Evolutionary conservation across 2,113 vertebrate species (phyloP), one percentile per base, ranked within the genome.

Genomic region (Vireo altiloquus): DNA sequence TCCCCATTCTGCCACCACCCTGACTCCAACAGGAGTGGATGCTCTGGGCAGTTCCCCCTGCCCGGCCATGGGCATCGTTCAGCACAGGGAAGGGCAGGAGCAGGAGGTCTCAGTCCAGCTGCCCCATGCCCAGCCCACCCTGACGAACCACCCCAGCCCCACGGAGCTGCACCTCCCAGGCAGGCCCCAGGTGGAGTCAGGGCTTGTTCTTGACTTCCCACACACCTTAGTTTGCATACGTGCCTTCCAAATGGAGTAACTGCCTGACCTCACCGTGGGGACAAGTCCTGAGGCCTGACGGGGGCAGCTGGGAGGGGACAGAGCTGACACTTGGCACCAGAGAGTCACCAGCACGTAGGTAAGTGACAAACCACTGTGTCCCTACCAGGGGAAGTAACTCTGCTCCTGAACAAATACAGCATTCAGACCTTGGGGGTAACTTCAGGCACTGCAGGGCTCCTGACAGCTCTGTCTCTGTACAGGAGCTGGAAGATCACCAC

Each of bases 31-130:
- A 3, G 37, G 8, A 52, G 35, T 0, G 9, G 64, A 8, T 33
- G 59, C 15, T 68, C 42, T 22, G 25, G 8, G 2, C 33, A 5
- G n/a, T 12, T 63, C 35, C 6, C 25, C 63, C 66, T 70, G 39
- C n/a, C n/a, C 10, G 0, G 49, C 61, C 2, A 0, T 1, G 25
- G 84, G 81, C 8, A 44, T 19, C 1, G 0, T 20, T 27, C 44
- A 35, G 89, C 28, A 18, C 5, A 11, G 60, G 57, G 22, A 40
- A 37, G 0, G 52, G 39, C 50, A 84, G 27, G 7, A n/a, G 8
- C 60, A 15, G 52, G 42, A 74, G 84, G 37, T 23, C 33, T 27
- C 14, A 1, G 49, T 10, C 33, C 77, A 28, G n/a, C 53, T 27
- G 31, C n/a, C 75, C 75, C 3, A 2, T 2, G 53, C 64, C 15